Evolutionary conservation across 2,888 invertebrate genomes (phyloP).

Genomic region (Subacronicta megacephala): DNA sequence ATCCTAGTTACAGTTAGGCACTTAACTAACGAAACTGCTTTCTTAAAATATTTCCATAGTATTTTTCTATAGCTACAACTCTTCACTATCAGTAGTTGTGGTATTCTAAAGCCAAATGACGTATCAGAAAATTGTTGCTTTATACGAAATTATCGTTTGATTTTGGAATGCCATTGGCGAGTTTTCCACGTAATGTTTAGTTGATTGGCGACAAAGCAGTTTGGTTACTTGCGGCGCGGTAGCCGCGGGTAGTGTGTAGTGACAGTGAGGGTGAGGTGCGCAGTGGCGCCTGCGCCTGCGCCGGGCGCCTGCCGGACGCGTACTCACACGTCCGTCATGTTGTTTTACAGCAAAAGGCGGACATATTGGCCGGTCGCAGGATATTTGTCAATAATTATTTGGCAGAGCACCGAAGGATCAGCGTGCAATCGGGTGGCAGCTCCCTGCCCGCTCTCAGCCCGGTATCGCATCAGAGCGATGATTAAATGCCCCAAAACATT

Average conservation of each 20-base stretch:
- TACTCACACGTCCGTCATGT: slow-evolving; percentile 82
- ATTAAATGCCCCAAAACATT: slow-evolving; percentile 70
- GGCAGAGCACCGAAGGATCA: slow-evolving; percentile 90
- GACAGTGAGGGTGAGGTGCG: no score
- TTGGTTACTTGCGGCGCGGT: slow-evolving; percentile 64
- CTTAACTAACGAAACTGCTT: slow-evolving; percentile 84
- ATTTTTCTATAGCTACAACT: slow-evolving; percentile 69
- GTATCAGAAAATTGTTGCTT: background rate
- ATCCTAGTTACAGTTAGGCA: slow-evolving; percentile 81
- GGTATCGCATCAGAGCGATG: slow-evolving; percentile 88
- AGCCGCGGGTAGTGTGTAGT: slow-evolving; percentile 34
- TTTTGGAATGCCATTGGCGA: slow-evolving; percentile 76
- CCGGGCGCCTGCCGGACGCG: slow-evolving; percentile 63
- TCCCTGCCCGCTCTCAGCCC: slow-evolving; percentile 88
- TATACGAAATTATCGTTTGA: slow-evolving; percentile 61
- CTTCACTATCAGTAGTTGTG: slow-evolving; percentile 75
- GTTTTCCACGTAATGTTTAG: slow-evolving; percentile 63
- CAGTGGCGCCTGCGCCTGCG: no score
- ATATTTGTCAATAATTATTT: slow-evolving; percentile 90
- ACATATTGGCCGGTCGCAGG: slow-evolving; percentile 89
- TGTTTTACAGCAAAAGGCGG: slow-evolving; percentile 90
- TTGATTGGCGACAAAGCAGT: slow-evolving; percentile 77
- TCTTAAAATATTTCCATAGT: slow-evolving; percentile 62
- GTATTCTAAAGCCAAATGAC: slow-evolving; percentile 78
- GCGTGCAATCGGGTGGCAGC: slow-evolving; percentile 88